phyloP scores from a whole-genome alignment of 1,140 invertebrate genomes.

The Eurosta solidaginis region DNA sequence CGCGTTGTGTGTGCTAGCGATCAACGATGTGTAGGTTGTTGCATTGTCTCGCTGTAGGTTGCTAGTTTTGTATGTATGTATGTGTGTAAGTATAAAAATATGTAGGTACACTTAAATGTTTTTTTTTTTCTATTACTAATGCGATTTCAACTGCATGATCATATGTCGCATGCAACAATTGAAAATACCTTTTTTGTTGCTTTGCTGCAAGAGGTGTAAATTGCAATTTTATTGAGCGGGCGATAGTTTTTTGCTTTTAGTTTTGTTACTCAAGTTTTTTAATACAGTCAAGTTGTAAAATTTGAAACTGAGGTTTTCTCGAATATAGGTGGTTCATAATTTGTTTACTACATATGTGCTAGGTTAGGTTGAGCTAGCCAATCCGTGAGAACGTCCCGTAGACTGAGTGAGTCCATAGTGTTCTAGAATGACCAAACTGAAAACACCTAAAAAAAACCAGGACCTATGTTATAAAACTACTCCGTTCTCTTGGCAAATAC shows the following conservation, averaged over 20 bases:
- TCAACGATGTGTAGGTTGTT: neutral
- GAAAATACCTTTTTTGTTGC: constrained; percentile 11
- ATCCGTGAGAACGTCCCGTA: no score
- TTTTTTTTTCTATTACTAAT: neutral
- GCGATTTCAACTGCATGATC: neutral
- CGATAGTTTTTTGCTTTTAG: neutral
- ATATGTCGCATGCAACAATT: neutral
- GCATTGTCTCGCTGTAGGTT: neutral
- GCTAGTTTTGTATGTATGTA: neutral
- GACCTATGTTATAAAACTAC: no score
- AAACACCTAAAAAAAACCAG: no score
- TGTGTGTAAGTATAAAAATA: neutral
- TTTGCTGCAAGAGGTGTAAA: constrained; percentile 4
- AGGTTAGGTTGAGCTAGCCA: no score
- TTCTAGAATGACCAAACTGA: no score
- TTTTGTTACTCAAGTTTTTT: neutral
- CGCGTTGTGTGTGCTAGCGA: neutral
- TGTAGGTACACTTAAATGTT: neutral
- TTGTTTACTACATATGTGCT: no score
- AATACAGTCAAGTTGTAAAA: neutral
- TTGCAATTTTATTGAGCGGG: constrained; percentile 12
- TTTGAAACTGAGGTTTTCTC: neutral
- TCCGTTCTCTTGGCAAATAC: no score
- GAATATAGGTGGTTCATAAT: neutral
- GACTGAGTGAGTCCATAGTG: no score